A percentile compares a stretch with the other conserved stretches of the same genome.
These are phyloP conservation scores for Leptinotarsa rubiginosa DNA, from an alignment of 2,888 invertebrate genomes.

Conservation along the genomic window DNA sequence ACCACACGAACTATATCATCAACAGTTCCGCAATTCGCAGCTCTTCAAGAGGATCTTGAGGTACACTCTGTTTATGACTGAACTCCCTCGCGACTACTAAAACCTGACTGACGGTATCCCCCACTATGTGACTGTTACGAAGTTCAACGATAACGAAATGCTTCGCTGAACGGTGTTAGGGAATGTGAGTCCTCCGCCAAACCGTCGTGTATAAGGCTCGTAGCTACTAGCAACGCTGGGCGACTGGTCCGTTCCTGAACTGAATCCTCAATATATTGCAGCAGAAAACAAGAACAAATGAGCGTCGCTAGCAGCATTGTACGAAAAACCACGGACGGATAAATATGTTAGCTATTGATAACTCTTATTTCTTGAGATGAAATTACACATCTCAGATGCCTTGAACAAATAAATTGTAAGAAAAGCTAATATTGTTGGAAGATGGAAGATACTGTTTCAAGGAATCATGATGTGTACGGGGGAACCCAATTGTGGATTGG, in stretches of 20 bases:
- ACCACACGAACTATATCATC: constrained; percentile 16
- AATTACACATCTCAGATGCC: constrained; percentile 18
- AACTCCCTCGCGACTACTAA: constrained; percentile 36
- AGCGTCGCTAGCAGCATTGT: constrained; percentile 7
- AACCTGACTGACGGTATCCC: constrained; percentile 37
- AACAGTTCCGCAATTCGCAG: constrained; percentile 28
- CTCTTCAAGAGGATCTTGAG: constrained; percentile 39
- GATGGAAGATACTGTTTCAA: constrained; percentile 1
- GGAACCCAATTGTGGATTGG: background rate
- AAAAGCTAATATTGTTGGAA: constrained; percentile 23
- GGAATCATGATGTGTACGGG: constrained; percentile 10
- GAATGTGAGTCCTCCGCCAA: background rate
- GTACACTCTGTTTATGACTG: constrained; percentile 41
- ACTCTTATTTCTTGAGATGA: constrained; percentile 1
- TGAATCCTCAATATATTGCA: constrained; percentile 15
- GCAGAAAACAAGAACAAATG: constrained; percentile 30
- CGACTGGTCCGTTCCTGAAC: constrained; percentile 8
- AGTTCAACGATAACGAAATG: constrained; percentile 15
- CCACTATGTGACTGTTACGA: constrained; percentile 33
- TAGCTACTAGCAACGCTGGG: constrained; percentile 1
- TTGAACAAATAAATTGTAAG: constrained; percentile 12
- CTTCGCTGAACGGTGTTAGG: constrained; percentile 11
- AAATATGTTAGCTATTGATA: constrained; percentile 20
- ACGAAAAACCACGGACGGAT: constrained; percentile 15
- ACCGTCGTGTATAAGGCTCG: background rate